phyloP scores from a whole-genome alignment of 2,113 vertebrate species.

The Neomonachus schauinslandi region DNA sequence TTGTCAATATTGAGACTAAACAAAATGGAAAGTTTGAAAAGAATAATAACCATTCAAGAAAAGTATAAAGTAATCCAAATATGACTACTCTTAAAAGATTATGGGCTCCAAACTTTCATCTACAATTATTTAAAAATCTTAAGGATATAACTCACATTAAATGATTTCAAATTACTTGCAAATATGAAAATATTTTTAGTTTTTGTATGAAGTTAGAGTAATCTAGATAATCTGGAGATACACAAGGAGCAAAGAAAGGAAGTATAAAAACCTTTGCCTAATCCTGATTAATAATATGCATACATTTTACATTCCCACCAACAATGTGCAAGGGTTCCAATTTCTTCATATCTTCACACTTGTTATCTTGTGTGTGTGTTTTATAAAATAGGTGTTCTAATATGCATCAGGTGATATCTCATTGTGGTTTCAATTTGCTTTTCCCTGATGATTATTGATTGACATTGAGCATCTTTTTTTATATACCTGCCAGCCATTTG shows the following conservation, averaged over 20 bases:
- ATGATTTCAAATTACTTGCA: not conserved
- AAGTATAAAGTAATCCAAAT: not conserved
- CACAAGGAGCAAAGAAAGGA: not conserved
- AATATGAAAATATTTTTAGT: not conserved
- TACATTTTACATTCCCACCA: not conserved
- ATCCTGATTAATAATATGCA: not conserved
- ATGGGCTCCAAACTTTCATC: not conserved
- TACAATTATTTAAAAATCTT: not conserved
- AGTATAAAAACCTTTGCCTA: not conserved
- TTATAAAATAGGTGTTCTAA: not conserved
- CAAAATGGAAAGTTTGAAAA: slow-evolving; percentile 8
- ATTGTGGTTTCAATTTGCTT: not conserved
- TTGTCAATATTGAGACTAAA: not conserved
- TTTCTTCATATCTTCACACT: not conserved
- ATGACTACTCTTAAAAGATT: not conserved
- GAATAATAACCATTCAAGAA: not conserved
- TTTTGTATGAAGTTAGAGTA: not conserved
- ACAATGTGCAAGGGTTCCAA: not conserved
- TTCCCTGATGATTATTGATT: not conserved
- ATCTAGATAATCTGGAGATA: not conserved
- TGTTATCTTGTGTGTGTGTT: not conserved
- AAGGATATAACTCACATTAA: not conserved
- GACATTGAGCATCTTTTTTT: not conserved
- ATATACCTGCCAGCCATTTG: not conserved
- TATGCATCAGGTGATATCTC: not conserved